These are phyloP conservation scores for Drosophila pegasa DNA, from an alignment of 2,888 invertebrate genomes.

Conservation along the genomic window DNA sequence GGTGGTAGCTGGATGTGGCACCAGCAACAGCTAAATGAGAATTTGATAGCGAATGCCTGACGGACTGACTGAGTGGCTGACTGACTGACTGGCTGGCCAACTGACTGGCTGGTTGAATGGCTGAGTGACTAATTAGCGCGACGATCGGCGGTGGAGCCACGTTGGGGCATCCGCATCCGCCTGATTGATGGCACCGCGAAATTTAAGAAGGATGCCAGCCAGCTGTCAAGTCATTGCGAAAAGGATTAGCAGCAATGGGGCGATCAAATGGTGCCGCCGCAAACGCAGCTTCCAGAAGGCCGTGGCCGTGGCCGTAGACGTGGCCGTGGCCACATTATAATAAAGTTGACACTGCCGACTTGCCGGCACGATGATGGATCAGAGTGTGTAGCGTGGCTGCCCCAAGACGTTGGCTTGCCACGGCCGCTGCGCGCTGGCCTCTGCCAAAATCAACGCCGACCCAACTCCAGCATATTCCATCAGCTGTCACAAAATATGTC, in stretches of 20 bases:
- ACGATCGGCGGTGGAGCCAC: slow-evolving; percentile 50
- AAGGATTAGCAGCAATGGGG: slow-evolving; percentile 80
- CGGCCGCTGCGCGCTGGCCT: neutral
- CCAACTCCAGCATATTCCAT: slow-evolving; percentile 80
- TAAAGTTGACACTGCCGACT: slow-evolving; percentile 79
- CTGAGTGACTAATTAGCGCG: slow-evolving; percentile 80
- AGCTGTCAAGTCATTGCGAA: slow-evolving; percentile 84
- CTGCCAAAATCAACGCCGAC: slow-evolving; percentile 42
- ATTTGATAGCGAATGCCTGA: slow-evolving; percentile 33
- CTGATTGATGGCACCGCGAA: slow-evolving; percentile 84
- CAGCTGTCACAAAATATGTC: slow-evolving; percentile 84
- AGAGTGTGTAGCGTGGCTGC: slow-evolving; percentile 40
- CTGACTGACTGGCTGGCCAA: slow-evolving; percentile 13
- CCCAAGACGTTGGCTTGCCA: slow-evolving; percentile 1
- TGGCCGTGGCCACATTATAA: slow-evolving; percentile 52
- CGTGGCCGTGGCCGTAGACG: neutral
- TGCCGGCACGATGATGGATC: slow-evolving; percentile 77
- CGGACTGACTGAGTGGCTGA: slow-evolving; percentile 22
- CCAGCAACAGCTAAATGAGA: slow-evolving; percentile 21
- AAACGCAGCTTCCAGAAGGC: slow-evolving; percentile 53
- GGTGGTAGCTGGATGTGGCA: slow-evolving; percentile 52
- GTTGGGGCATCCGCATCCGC: slow-evolving; percentile 60
- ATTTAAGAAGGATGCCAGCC: slow-evolving; percentile 84
- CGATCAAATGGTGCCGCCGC: slow-evolving; percentile 83
- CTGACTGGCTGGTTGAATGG: slow-evolving; percentile 29